Percentiles rank a stretch among this genome's conserved stretches.
phyloP scores from a whole-genome alignment of 2,888 invertebrate species.

The Coronaproctus castanopsis region DNA sequence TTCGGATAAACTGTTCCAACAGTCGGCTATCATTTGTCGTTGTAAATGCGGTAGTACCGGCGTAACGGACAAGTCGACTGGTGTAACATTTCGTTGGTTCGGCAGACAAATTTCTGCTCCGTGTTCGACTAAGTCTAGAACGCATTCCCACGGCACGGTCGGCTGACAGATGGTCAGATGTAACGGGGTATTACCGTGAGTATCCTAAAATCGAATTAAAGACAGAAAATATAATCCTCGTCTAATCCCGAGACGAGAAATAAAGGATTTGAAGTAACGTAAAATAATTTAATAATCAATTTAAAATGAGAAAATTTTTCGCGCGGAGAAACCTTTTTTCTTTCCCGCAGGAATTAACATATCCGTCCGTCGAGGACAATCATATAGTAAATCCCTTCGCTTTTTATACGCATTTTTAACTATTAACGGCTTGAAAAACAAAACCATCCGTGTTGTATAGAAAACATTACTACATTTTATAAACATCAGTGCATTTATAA shows the following conservation, averaged over 20 bases:
- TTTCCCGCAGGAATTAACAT: not conserved
- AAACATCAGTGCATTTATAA: too few species aligned
- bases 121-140: conserved; percentile 30
- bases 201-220: conserved; percentile 27
- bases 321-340: not conserved
- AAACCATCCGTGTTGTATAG: too few species aligned
- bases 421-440: too few species aligned
- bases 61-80: conserved; percentile 31
- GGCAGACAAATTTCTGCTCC: conserved; percentile 29
- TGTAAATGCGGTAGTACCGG: conserved; percentile 30
- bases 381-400: too few species aligned
- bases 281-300: not conserved
- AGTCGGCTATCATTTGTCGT: conserved; percentile 30
- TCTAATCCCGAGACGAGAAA: not conserved
- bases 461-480: too few species aligned
- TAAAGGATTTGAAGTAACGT: not conserved
- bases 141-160: conserved; percentile 33
- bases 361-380: too few species aligned
- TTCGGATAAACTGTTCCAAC: conserved; percentile 23
- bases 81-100: conserved; percentile 31
- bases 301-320: not conserved
- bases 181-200: conserved; percentile 35
- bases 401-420: too few species aligned
- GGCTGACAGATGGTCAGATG: conserved; percentile 34
- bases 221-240: too few species aligned